Conservation (phyloP, 2,888 invertebrate genomes). For the Drosophila falleni region DNA sequence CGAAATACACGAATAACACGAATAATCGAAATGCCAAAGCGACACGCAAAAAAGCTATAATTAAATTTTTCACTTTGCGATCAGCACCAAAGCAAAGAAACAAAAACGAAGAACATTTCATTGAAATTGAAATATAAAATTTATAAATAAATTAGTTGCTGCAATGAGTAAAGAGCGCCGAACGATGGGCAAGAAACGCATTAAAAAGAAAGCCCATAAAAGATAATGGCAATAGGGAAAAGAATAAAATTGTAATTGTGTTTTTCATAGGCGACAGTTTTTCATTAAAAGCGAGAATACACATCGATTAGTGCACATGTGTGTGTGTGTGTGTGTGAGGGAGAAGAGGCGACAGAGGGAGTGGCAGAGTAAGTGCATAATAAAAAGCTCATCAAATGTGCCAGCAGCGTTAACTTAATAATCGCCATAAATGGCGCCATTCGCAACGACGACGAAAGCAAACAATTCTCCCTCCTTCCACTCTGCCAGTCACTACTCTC, state of each 20-base stretch:
- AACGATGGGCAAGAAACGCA: conserved; percentile 10
- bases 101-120: conserved; percentile 3
- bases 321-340: neutral
- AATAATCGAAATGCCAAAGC: conserved; percentile 30
- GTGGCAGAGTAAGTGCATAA: conserved; percentile 17
- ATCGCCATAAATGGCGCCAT: conserved; percentile 75
- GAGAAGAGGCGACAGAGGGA: neutral
- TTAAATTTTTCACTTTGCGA: conserved; percentile 46
- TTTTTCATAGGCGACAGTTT: conserved; percentile 55
- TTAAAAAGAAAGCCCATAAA: conserved; percentile 46
- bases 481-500: conserved; percentile 12
- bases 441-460: conserved; percentile 30
- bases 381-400: conserved; percentile 54
- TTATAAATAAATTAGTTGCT: conserved; percentile 54
- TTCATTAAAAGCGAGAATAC: conserved; percentile 25
- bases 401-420: conserved; percentile 59
- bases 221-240: conserved; percentile 25
- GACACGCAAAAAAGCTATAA: conserved; percentile 54
- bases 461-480: neutral
- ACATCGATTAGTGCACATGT: conserved; percentile 8
- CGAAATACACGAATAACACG: conserved; percentile 1
- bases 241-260: conserved; percentile 41
- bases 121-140: conserved; percentile 47
- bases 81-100: conserved; percentile 15
- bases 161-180: conserved; percentile 6